phyloP scores from a whole-genome alignment of 2,888 invertebrate genomes.

The Celastrina argiolus region DNA sequence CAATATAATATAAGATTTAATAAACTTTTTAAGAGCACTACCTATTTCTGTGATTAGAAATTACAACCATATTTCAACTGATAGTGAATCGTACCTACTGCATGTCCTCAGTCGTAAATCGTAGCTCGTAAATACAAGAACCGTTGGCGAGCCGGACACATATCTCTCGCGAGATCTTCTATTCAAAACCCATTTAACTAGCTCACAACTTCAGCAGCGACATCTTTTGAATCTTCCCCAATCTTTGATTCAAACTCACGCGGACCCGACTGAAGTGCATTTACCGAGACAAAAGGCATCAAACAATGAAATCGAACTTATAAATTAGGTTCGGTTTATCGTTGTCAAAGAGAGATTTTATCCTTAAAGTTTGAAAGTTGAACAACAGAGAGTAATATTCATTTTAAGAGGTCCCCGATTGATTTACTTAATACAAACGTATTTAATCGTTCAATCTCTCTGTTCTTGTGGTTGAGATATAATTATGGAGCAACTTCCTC shows the following conservation, averaged over 20 bases:
- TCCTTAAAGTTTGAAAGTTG: neutral
- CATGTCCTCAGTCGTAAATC: neutral
- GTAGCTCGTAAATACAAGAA: neutral
- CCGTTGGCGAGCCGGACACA: constrained; percentile 1
- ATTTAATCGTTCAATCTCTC: neutral
- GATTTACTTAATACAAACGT: neutral
- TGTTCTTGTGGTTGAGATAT: neutral
- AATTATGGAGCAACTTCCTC: no score
- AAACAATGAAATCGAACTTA: constrained; percentile 21
- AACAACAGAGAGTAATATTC: neutral
- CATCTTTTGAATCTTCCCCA: constrained; percentile 22
- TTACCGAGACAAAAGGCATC: constrained; percentile 21
- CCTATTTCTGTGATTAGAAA: no score
- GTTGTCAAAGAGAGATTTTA: constrained; percentile 2
- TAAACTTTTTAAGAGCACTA: no score
- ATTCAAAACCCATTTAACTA: constrained; percentile 20
- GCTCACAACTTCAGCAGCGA: constrained; percentile 15
- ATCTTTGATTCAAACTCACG: constrained; percentile 20
- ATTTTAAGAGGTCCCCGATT: neutral
- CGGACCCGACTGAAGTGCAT: constrained; percentile 10
- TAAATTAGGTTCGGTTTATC: constrained; percentile 16
- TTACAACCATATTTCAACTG: no score
- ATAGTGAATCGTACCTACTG: no score
- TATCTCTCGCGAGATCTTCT: constrained; percentile 17
- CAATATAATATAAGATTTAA: no score